These are phyloP conservation scores for Micropoecilia bifurca DNA, from an alignment of 2,797 vertebrate genomes.

Conservation along the genomic window DNA sequence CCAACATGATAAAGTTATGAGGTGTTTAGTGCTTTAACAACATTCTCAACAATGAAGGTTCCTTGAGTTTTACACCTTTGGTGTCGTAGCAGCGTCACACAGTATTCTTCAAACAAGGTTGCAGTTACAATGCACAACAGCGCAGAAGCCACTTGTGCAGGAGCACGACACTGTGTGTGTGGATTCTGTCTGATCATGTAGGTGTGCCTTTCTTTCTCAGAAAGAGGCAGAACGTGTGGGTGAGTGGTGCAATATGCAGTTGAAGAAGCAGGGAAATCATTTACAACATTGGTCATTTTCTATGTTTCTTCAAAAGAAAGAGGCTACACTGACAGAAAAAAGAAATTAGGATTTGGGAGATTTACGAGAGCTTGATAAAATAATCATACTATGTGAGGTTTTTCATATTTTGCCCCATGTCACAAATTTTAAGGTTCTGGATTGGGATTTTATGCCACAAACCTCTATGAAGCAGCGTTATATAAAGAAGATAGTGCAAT, in stretches of 20 bases:
- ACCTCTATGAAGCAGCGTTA: neutral
- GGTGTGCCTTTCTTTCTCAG: conserved; percentile 55
- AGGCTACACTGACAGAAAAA: conserved; percentile 62
- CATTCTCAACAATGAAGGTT: neutral
- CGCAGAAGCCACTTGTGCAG: conserved; percentile 36
- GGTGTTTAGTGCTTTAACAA: neutral
- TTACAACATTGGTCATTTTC: conserved; percentile 31
- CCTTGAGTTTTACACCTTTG: conserved; percentile 1
- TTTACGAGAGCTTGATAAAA: neutral
- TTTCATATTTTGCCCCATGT: neutral
- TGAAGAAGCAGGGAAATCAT: conserved; percentile 28
- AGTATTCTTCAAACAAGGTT: conserved; percentile 12
- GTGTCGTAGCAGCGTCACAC: neutral
- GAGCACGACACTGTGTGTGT: conserved; percentile 44
- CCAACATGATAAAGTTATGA: conserved; percentile 6
- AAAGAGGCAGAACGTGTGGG: conserved; percentile 58
- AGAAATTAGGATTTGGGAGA: neutral
- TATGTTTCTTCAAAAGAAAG: conserved; percentile 18
- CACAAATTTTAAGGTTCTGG: neutral
- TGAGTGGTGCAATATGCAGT: conserved; percentile 56
- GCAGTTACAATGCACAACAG: conserved; percentile 28
- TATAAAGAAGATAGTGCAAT: neutral
- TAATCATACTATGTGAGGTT: neutral
- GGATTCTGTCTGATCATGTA: conserved; percentile 63
- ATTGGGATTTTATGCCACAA: conserved; percentile 1